These are phyloP conservation scores for Crotalus viridis DNA, from an alignment of 2,113 vertebrate species.

Conservation along the genomic window DNA sequence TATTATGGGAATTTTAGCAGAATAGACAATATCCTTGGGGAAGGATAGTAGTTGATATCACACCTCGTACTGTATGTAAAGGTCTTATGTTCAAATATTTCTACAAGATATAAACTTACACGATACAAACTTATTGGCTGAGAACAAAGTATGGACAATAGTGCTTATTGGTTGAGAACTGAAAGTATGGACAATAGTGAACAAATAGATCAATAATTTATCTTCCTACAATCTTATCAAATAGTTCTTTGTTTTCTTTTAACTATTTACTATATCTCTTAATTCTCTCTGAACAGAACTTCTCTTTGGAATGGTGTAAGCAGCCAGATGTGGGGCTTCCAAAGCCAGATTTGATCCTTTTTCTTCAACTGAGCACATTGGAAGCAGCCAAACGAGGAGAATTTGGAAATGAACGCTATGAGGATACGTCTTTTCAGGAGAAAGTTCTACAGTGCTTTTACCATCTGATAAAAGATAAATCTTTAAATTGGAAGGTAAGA, in stretches of 20 bases:
- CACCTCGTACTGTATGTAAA: neutral
- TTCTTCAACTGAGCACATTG: conserved; percentile 75
- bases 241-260: neutral
- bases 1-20: neutral
- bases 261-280: neutral
- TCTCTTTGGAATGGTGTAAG: conserved; percentile 89
- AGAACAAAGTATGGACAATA: neutral
- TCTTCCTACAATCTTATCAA: neutral
- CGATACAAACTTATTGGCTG: too few species aligned
- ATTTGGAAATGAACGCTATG: conserved; percentile 86
- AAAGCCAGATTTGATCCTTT: conserved; percentile 91
- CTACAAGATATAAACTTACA: neutral
- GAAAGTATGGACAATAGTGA: neutral
- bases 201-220: neutral
- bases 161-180: neutral
- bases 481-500: conserved; percentile 89
- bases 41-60: neutral
- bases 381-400: conserved; percentile 78
- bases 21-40: neutral
- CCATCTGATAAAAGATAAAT: conserved; percentile 80
- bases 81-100: neutral
- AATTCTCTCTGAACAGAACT: conserved; percentile 72
- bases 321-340: conserved; percentile 88
- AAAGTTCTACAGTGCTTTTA: conserved; percentile 77
- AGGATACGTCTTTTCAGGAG: conserved; percentile 80